Base-by-base conservation (phyloP, 2,888 invertebrate species). In the Anthophora plumipes region DNA sequence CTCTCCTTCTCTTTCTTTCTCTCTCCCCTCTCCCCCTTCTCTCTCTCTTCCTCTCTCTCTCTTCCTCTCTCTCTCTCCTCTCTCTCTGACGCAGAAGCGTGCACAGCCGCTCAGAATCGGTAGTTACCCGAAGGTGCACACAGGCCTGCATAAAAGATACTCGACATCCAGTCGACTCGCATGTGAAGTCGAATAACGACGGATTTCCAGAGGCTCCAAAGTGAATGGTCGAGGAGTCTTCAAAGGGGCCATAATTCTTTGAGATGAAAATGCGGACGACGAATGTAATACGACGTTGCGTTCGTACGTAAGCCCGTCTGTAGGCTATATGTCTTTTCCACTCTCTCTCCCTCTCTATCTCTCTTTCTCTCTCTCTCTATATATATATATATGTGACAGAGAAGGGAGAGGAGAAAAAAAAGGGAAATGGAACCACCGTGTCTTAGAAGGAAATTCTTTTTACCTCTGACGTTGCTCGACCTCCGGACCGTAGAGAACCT, bases 171-270 rank as follows among this genome's bases (percentile, higher is more conserved):
- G 50, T 67, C 64, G 48, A 46, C 70, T 82, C 60, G 61, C 54
- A 72, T 43, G 54, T 71, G 71, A 77, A 77, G 71, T 48, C 77
- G 77, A 83, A 75, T 75, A 80, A 80, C 83, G 83, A 80, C 78
- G 84, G 80, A 78, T 80, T 73, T 76, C 73, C 72, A 71, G 63
- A 43, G 48, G 37, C 73, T 74, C 72, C 66, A 80, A 77, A 80
- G 82, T 68, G 84, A 84, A 83, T 83, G 83, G 70, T 61, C 83
- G 77, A 83, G 59, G 63, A 64, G 41, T 61, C 69, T 52, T 78
- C 83, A 84, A 83, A 84, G 80, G 70, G n/a, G 55, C 60, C 77
- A 75, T 84, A 80, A 83, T 84, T 84, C 84, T 83, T 84, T 83
- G 83, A 84, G 79, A 84, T 80, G 84, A 83, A 84, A 80, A 83